Conservation (phyloP, 2,113 vertebrate species). For the Saguinus midas region DNA sequence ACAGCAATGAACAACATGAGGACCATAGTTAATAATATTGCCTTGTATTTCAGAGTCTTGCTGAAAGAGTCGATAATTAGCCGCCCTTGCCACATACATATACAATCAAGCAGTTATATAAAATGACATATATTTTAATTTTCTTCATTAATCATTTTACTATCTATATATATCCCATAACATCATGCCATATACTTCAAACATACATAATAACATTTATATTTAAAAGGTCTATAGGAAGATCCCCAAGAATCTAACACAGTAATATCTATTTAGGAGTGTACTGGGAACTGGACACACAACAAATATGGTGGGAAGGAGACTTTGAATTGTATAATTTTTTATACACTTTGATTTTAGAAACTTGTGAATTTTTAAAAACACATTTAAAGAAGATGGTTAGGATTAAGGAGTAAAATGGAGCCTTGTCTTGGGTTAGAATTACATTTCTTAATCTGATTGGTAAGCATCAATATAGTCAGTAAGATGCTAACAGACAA, state of each 20-base stretch:
- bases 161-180: background rate
- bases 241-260: background rate
- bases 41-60: background rate
- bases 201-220: background rate
- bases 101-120: background rate
- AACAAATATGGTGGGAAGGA: background rate
- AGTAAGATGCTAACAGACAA: background rate
- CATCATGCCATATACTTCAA: background rate
- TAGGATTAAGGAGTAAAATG: background rate
- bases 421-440: background rate
- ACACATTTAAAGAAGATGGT: background rate
- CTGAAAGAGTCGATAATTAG: background rate
- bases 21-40: background rate
- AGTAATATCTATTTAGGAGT: background rate
- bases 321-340: background rate
- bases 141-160: background rate
- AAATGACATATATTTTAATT: background rate
- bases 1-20: background rate
- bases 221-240: background rate
- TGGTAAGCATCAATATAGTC: background rate
- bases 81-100: background rate
- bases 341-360: background rate
- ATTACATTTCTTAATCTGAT: background rate
- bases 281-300: background rate
- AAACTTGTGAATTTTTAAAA: background rate